A percentile compares a stretch with the other conserved stretches of the same genome.
Conservation (phyloP, 2,888 invertebrate genomes). For the Pristionchus fissidentatus region DNA sequence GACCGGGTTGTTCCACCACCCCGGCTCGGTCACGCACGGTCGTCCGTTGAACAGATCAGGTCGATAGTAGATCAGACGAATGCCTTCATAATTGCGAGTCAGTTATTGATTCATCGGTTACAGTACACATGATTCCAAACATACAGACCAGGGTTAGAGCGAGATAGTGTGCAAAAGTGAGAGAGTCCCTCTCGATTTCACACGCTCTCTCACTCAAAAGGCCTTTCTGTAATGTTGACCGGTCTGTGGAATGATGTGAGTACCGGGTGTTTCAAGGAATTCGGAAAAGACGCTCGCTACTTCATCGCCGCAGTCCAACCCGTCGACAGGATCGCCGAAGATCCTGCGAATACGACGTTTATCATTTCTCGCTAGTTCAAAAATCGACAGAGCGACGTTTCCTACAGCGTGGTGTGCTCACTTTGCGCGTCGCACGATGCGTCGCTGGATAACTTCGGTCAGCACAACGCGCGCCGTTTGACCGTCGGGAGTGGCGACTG, state of each 20-base stretch:
- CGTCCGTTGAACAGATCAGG: conserved; percentile 67
- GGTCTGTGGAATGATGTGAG: no score
- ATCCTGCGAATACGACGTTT: not conserved
- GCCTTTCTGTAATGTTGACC: no score
- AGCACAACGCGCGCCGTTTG: conserved; percentile 50
- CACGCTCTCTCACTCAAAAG: no score
- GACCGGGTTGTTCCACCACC: conserved; percentile 65
- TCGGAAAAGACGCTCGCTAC: conserved; percentile 60
- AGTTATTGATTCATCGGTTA: not conserved
- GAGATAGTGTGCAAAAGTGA: no score
- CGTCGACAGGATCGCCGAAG: conserved; percentile 63
- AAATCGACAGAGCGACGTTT: not conserved
- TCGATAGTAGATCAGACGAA: conserved; percentile 65
- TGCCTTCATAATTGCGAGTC: conserved; percentile 29
- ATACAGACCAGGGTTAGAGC: no score
- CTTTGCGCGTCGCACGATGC: conserved; percentile 54
- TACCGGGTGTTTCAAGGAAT: conserved; percentile 57
- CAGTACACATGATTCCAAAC: no score
- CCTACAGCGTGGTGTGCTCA: conserved; percentile 47
- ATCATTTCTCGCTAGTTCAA: not conserved
- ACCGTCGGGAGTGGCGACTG: conserved; percentile 51
- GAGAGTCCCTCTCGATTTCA: no score
- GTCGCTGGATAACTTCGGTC: conserved; percentile 50
- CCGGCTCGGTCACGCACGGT: conserved; percentile 55
- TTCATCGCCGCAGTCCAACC: conserved; percentile 71